phyloP scores from a whole-genome alignment of 2,888 invertebrate species.

The Aromia moschata region DNA sequence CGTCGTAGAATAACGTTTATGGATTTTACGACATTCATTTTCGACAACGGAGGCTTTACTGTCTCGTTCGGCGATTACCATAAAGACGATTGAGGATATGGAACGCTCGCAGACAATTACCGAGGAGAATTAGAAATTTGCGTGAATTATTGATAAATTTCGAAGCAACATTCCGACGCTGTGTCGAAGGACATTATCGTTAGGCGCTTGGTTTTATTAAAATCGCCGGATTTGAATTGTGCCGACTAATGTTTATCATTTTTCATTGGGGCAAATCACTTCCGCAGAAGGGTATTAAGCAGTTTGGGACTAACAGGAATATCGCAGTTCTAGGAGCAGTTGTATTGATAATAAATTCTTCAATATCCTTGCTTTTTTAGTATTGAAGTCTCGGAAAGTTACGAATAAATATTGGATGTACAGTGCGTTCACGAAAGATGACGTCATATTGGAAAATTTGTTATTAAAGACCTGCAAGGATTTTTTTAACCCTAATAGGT shows the following conservation, averaged over 20 bases:
- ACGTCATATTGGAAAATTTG: too few relatives aligned
- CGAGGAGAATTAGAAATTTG: slow-evolving; percentile 23
- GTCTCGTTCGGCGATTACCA: slow-evolving; percentile 31
- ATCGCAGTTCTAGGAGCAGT: too few relatives aligned
- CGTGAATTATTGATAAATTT: slow-evolving; percentile 27
- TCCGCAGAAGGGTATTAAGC: too few relatives aligned
- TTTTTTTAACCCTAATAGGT: too few relatives aligned
- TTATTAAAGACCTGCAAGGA: too few relatives aligned
- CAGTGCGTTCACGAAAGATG: too few relatives aligned
- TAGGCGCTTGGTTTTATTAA: slow-evolving; percentile 13
- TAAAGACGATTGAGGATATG: slow-evolving; percentile 31
- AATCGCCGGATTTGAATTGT: background rate
- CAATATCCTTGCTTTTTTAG: too few relatives aligned
- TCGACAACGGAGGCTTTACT: slow-evolving; percentile 34
- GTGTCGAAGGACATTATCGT: slow-evolving; percentile 18
- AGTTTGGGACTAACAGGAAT: too few relatives aligned
- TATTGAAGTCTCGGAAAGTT: too few relatives aligned
- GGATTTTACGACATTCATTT: slow-evolving; percentile 29
- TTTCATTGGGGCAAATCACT: too few relatives aligned
- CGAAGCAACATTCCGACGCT: slow-evolving; percentile 12
- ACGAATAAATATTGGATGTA: too few relatives aligned
- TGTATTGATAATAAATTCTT: too few relatives aligned
- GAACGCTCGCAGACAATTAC: slow-evolving; percentile 17
- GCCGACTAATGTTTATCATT: background rate
- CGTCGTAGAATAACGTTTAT: slow-evolving; percentile 32